Evolutionary conservation across 2,888 invertebrate genomes (phyloP).

Genomic region (Harpalus rubripes): DNA sequence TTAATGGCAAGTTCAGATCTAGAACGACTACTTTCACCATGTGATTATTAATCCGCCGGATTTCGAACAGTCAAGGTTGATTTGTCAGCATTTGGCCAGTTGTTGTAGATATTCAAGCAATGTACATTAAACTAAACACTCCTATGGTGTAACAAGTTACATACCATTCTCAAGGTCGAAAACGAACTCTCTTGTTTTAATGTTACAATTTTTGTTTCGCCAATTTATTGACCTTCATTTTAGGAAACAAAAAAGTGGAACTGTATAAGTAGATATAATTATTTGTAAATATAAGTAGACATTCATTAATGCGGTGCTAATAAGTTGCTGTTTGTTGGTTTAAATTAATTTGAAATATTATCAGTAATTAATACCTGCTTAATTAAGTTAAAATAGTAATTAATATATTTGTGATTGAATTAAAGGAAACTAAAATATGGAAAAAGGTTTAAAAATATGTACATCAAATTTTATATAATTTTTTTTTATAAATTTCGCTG

Average conservation of each 20-base stretch:
- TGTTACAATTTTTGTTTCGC: slow-evolving; percentile 28
- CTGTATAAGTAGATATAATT: neutral
- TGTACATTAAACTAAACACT: slow-evolving; percentile 10
- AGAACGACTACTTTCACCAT: slow-evolving; percentile 8
- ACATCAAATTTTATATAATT: too few species aligned
- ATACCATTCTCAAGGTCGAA: slow-evolving; percentile 17
- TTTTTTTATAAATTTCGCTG: too few species aligned
- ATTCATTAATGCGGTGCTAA: neutral
- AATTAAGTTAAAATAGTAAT: neutral
- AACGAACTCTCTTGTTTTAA: slow-evolving; percentile 2
- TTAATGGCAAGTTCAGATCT: slow-evolving; percentile 6
- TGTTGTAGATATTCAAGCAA: neutral
- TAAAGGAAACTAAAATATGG: too few species aligned
- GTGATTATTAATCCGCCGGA: neutral
- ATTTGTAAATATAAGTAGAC: neutral
- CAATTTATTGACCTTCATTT: neutral
- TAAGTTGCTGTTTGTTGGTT: neutral
- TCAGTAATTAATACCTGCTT: neutral
- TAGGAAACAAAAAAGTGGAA: neutral
- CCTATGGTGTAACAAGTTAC: slow-evolving; percentile 34
- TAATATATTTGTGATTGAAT: neutral
- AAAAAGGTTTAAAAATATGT: too few species aligned
- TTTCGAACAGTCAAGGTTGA: slow-evolving; percentile 32
- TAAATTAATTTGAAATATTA: neutral
- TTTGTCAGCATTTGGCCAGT: neutral